Base-by-base conservation (phyloP, 2,113 vertebrate species). In the Notothenia rossii region DNA sequence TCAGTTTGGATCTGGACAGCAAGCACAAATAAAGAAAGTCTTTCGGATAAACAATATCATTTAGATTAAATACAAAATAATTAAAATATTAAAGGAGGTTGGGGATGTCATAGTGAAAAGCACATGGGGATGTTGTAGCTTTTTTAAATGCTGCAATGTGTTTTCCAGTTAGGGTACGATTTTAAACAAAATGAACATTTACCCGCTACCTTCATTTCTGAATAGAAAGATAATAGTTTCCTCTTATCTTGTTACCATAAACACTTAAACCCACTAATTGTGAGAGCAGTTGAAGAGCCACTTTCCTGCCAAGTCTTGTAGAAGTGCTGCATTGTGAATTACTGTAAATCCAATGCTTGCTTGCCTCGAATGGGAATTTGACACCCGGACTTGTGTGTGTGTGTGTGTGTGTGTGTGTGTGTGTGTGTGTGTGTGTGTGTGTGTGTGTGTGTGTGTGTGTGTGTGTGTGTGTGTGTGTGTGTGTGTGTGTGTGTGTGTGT, bases 331-430 rank as follows among this genome's bases (percentile, higher is more conserved):
- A 84, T 69, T 79, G 62, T 64, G 25, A 81, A 91, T 83, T 4
- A 60, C 75, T 81, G 58, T 62, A 84, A 89, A 87, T 88, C 72
- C 77, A 61, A 85, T 72, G 69, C 40, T 48, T 20, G 58, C 54
- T 33, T 46, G 68, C n/a, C 78, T 67, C 58, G 3, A 7, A 40
- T 40, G 69, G 67, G 73, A 56, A 51, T 72, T 66, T 79, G 56
- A 81, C 72, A 78, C 15, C 55, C 59, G 2, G 12, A 69, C n/a
- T 25, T 25, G 2, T 25, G 25, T 25, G 25, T 25, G 25, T 25
- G 25, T 25, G 25, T 25, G 25, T 25, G 25, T 25, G 25, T 25
- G 25, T 25, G 25, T 25, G 25, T 25, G 25, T 22, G 22, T 22
- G 22, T 22, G 22, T 22, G 22, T 22, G 22, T 22, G 22, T 22